phyloP scores from a whole-genome alignment of 35 echinoderm and acorn worm genomes.

The Apostichopus californicus region DNA sequence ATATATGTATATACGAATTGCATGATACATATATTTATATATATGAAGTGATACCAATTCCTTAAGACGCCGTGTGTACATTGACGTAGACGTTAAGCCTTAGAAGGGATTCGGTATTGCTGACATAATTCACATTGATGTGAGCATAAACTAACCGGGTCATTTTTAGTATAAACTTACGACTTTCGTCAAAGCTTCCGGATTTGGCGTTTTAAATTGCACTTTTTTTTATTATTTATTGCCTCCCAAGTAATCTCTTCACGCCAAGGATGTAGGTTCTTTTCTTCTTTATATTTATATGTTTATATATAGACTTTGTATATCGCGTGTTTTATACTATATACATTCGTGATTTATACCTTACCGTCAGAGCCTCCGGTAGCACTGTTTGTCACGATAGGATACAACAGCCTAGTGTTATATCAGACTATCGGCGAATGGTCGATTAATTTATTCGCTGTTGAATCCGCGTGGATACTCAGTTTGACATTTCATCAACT shows the following conservation, averaged over 20 bases:
- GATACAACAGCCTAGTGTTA: background rate
- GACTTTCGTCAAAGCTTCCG: constrained; percentile 15
- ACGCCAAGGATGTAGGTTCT: background rate
- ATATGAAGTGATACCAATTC: too few species aligned
- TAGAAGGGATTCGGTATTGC: background rate
- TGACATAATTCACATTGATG: background rate
- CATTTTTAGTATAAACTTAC: constrained; percentile 17
- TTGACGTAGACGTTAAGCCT: too few species aligned
- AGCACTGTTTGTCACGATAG: background rate
- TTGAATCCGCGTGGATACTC: background rate
- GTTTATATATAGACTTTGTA: background rate
- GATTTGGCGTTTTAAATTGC: background rate
- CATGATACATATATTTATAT: too few species aligned
- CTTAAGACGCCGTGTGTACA: too few species aligned
- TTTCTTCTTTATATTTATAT: background rate
- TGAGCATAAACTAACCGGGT: background rate
- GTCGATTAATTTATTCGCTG: background rate
- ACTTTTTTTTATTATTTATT: background rate
- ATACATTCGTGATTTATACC: background rate
- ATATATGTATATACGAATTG: too few species aligned
- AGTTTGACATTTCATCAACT: constrained; percentile 13
- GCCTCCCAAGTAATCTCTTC: background rate
- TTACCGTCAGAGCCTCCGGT: background rate
- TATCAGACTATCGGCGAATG: background rate
- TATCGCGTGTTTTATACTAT: background rate